These are phyloP conservation scores for Eilema caniola DNA, from an alignment of 2,888 invertebrate genomes.

Conservation along the genomic window DNA sequence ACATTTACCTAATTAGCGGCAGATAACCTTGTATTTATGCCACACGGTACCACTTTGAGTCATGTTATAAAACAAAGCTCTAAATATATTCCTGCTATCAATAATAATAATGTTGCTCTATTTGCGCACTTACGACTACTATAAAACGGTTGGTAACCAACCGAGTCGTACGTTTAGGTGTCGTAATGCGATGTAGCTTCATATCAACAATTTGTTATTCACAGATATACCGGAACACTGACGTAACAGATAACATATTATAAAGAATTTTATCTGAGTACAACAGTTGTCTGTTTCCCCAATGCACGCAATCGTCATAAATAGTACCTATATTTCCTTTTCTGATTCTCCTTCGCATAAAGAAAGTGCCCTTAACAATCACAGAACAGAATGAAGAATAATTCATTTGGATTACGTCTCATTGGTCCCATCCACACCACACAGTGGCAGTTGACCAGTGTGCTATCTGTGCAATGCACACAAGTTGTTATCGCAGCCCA, in stretches of 20 bases:
- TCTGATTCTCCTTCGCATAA: not conserved
- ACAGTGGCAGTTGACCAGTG: not conserved
- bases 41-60: not conserved
- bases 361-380: not conserved
- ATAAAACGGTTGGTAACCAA: constrained; percentile 8
- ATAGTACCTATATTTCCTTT: not conserved
- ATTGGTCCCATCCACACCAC: not conserved
- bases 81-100: not conserved
- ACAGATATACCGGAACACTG: not conserved
- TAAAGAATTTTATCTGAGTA: not conserved
- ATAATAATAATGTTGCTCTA: not conserved
- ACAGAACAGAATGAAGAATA: not conserved
- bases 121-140: not conserved
- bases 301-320: not conserved
- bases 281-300: not conserved
- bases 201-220: constrained; percentile 6
- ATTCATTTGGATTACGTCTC: not conserved
- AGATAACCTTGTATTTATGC: not conserved
- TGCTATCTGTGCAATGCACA: not conserved
- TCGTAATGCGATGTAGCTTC: constrained; percentile 1
- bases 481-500: not conserved
- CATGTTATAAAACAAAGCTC: not conserved
- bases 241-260: constrained; percentile 7
- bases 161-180: not conserved
- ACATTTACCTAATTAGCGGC: not conserved